phyloP scores from a whole-genome alignment of 2,888 invertebrate species.

The Dryococelus australis region DNA sequence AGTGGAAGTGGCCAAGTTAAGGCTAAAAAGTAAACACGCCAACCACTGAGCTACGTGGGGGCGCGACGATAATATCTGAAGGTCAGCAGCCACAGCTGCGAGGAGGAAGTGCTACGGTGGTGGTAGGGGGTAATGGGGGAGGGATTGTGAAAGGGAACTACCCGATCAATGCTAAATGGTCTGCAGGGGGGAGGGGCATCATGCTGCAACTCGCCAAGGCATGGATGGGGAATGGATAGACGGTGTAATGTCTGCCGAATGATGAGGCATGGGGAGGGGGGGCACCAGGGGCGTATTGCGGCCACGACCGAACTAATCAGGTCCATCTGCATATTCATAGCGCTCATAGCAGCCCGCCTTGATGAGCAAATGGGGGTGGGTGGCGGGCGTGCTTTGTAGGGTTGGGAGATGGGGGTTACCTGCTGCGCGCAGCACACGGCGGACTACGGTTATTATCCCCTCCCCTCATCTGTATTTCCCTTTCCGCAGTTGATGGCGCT shows the following conservation, averaged over 20 bases:
- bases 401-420: background rate
- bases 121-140: background rate
- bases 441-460: background rate
- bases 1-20: too few relatives aligned
- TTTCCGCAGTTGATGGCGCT: background rate
- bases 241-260: background rate
- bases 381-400: too few relatives aligned
- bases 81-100: background rate
- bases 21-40: background rate
- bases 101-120: background rate
- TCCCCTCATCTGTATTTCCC: background rate
- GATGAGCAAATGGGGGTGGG: background rate
- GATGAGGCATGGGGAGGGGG: background rate
- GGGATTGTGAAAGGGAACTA: background rate
- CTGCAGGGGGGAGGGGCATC: background rate
- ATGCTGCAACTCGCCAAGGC: background rate
- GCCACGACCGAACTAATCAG: constrained; percentile 16
- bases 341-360: constrained; percentile 16
- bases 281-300: background rate
- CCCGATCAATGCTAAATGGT: background rate
- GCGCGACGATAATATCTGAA: background rate
- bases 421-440: background rate
- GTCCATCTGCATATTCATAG: constrained; percentile 16
- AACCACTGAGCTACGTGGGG: background rate
- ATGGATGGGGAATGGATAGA: constrained; percentile 11